These are phyloP conservation scores for Spatula versicolor DNA, from an alignment of 2,797 vertebrate species.

Conservation along the genomic window DNA sequence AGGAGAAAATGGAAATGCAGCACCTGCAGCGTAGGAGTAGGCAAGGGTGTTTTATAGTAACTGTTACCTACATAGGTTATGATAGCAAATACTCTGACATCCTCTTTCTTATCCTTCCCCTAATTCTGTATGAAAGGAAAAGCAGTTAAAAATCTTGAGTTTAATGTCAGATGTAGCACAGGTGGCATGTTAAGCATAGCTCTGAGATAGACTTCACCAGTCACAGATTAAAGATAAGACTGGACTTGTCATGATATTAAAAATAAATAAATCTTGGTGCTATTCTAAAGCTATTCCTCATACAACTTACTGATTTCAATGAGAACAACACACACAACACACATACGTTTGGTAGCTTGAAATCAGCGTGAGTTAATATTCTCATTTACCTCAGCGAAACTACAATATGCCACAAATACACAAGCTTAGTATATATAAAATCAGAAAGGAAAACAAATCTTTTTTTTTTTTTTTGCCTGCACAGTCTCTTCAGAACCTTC, in stretches of 20 bases:
- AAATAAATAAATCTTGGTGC: not conserved
- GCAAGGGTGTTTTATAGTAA: not conserved
- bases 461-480: not conserved
- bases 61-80: not conserved
- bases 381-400: not conserved
- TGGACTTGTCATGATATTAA: not conserved
- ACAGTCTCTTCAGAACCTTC: not conserved
- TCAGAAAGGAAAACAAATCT: not conserved
- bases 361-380: not conserved
- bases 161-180: not conserved
- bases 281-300: not conserved
- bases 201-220: not conserved
- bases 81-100: not conserved
- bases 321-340: not conserved
- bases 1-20: not conserved
- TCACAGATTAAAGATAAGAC: not conserved
- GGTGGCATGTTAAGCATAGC: not conserved
- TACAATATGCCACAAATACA: not conserved
- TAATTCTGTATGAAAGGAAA: not conserved
- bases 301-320: not conserved
- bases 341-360: not conserved
- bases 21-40: rapidly evolving
- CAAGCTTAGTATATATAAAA: not conserved
- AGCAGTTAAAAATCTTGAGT: not conserved
- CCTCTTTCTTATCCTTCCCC: not conserved